Base-by-base conservation (phyloP, 2,797 vertebrate species). In the Trichosurus vulpecula region DNA sequence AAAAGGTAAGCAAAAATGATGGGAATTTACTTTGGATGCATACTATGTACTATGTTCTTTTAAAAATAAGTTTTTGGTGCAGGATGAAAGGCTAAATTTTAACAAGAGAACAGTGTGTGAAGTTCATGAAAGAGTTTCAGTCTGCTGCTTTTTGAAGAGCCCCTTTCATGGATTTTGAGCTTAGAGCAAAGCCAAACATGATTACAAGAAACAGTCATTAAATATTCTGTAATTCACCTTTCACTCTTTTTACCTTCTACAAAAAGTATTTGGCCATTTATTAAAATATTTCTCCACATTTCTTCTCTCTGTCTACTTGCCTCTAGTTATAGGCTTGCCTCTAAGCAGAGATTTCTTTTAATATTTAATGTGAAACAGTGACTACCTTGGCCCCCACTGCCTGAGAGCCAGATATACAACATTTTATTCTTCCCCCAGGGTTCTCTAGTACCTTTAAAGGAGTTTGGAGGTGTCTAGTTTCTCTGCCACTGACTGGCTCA, bases 31-130 rank as follows among this genome's bases (percentile, higher is more conserved):
- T 94, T 56, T 94, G 90, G 54, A 91, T 31, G 29, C 30, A 12
- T 14, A 25, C n/a, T 31, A 1, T 58, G 96, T 92, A 98, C 92
- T 94, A 14, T 0, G 2, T 90, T 58, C 89, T 97, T 97, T 97
- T 47, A 92, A 95, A 96, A 41, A 53, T 25, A 11, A 54, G 90
- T 61, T 91, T 90, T 55, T 11, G 55, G 47, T 51, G 58, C 29
- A 29, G 52, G 54, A 53, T 6, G 2, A n/a, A 81, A 61, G 92
- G 30, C 52, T 25, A 0, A 13, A 51, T 87, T 87, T 51, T 27
- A 92, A 96, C 97, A 97, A 94, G 13, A 14, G 91, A 0, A 1
- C 96, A 90, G 90, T 94, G 94, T 97, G 96, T 14, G 14, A 10
- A n/a, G 55, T 31, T 94, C 41, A 0, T 87, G 93, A 95, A 95